phyloP scores from a whole-genome alignment of 2,888 invertebrate genomes.

The Oscheius sp. region DNA sequence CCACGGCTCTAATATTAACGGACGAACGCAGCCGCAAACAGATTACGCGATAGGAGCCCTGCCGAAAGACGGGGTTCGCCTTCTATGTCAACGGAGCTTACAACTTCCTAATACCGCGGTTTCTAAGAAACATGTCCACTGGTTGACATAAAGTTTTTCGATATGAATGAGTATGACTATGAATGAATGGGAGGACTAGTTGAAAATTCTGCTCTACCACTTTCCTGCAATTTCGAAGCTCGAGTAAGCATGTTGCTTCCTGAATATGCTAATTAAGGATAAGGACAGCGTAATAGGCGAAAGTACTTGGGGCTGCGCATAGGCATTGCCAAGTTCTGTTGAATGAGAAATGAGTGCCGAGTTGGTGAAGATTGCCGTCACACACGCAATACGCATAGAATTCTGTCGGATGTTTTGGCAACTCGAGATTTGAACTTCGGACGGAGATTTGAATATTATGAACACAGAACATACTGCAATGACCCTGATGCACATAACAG shows the following conservation, averaged over 20 bases:
- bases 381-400: constrained; percentile 15
- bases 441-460: background rate
- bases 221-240: background rate
- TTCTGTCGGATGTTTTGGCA: constrained; percentile 10
- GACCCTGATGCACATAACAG: constrained; percentile 36
- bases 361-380: constrained; percentile 29
- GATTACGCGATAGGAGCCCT: constrained; percentile 20
- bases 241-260: constrained; percentile 1
- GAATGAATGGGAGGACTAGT: too few relatives aligned
- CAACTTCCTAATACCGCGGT: background rate
- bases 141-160: too few relatives aligned
- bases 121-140: too few relatives aligned
- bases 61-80: constrained; percentile 21
- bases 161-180: too few relatives aligned
- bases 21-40: constrained; percentile 31
- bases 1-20: constrained; percentile 32
- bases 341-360: constrained; percentile 37
- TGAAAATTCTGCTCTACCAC: too few relatives aligned
- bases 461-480: constrained; percentile 26
- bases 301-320: constrained; percentile 27
- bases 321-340: constrained; percentile 33
- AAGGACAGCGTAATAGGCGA: constrained; percentile 26
- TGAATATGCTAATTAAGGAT: constrained; percentile 27
- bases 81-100: background rate
- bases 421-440: background rate